Conservation (phyloP, 2,797 vertebrate species). For the Acanthiza pusilla region DNA sequence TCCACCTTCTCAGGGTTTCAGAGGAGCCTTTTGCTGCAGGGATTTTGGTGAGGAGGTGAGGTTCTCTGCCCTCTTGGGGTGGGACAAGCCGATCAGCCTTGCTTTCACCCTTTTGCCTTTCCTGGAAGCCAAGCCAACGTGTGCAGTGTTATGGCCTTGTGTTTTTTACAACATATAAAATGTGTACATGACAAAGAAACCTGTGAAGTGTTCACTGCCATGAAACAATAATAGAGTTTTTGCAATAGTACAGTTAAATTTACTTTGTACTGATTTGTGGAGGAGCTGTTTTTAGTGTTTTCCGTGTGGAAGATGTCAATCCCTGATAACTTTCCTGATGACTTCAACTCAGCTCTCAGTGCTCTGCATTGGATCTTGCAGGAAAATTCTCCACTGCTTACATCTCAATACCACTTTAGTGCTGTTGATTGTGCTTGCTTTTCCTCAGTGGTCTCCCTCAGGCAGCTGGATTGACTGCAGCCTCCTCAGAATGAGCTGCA, state of each 20-base stretch:
- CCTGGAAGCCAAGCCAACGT: neutral
- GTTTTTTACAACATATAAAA: neutral
- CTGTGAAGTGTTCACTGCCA: neutral
- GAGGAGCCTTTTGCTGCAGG: neutral
- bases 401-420: neutral
- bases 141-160: neutral
- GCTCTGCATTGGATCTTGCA: fast-evolving
- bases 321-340: neutral
- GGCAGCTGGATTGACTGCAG: neutral
- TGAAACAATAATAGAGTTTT: neutral
- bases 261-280: neutral
- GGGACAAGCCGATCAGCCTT: fast-evolving
- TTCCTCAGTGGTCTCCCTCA: neutral
- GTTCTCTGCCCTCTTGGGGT: fast-evolving
- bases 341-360: neutral
- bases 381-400: neutral
- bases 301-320: fast-evolving
- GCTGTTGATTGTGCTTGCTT: neutral
- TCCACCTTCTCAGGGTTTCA: neutral
- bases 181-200: neutral
- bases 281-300: neutral
- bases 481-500: neutral
- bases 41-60: neutral
- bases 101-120: neutral
- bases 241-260: neutral